Evolutionary conservation across 2,888 invertebrate species (phyloP).

Genomic region (Dicroscelio sp.): DNA sequence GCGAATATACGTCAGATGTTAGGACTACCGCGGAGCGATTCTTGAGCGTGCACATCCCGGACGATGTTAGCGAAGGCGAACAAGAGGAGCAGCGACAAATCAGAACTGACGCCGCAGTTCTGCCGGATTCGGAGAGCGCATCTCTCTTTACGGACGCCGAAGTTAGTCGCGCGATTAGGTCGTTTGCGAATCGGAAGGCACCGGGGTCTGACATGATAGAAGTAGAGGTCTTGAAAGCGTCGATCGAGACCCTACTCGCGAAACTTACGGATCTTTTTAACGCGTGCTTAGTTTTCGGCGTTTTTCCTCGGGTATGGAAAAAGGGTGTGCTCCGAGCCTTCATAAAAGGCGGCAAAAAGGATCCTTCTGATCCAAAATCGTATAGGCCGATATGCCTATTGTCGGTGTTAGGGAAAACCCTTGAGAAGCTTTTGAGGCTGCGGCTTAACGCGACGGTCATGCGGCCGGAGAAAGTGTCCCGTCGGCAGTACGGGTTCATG

Average conservation of each 20-base stretch:
- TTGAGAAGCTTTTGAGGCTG: constrained; percentile 57
- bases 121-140: constrained; percentile 11
- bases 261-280: constrained; percentile 67
- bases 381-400: constrained; percentile 50
- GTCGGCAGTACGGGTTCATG: constrained; percentile 56
- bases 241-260: neutral
- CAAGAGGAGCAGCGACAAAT: too few species aligned
- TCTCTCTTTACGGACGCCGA: constrained; percentile 32
- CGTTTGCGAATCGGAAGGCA: constrained; percentile 65
- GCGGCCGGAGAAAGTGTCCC: constrained; percentile 59
- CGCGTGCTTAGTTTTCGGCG: constrained; percentile 66
- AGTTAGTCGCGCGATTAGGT: constrained; percentile 32
- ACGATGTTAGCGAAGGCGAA: constrained; percentile 35
- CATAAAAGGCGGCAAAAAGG: constrained; percentile 66
- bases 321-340: constrained; percentile 61
- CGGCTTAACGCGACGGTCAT: constrained; percentile 51
- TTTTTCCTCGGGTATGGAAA: constrained; percentile 81
- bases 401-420: constrained; percentile 68
- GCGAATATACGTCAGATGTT: constrained; percentile 36
- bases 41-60: constrained; percentile 68
- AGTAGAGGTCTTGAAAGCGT: constrained; percentile 65
- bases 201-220: constrained; percentile 77
- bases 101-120: neutral
- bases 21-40: constrained; percentile 56
- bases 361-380: constrained; percentile 57